These are phyloP conservation scores for Steinernema carpocapsae DNA, from an alignment of 2,888 invertebrate genomes.

Conservation along the genomic window DNA sequence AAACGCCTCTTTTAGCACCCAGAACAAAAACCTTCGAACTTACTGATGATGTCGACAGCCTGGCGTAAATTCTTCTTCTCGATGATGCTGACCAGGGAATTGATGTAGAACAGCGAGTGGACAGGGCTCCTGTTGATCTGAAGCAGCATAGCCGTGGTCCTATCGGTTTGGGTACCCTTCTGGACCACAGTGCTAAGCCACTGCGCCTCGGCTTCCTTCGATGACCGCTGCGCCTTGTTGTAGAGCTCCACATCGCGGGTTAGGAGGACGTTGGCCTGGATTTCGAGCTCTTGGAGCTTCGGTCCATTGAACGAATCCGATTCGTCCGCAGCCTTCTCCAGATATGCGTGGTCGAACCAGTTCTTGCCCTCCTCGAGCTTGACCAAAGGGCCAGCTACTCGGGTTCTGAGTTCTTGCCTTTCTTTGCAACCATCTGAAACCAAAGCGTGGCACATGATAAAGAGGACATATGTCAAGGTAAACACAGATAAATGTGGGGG, in stretches of 20 bases:
- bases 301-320: slow-evolving; percentile 40
- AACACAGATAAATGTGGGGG: too few relatives aligned
- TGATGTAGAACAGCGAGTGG: slow-evolving; percentile 79
- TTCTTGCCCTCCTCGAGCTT: slow-evolving; percentile 55
- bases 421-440: slow-evolving; percentile 37
- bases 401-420: slow-evolving; percentile 42
- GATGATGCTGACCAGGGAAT: slow-evolving; percentile 79
- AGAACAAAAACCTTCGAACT: slow-evolving; percentile 40
- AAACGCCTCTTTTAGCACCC: too few relatives aligned
- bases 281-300: slow-evolving; percentile 45
- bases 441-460: too few relatives aligned
- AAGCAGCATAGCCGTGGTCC: slow-evolving; percentile 83
- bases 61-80: slow-evolving; percentile 80
- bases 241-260: slow-evolving; percentile 51
- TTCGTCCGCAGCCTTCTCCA: slow-evolving; percentile 21
- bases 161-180: slow-evolving; percentile 84
- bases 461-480: not conserved
- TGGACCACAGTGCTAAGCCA: slow-evolving; percentile 82
- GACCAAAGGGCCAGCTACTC: slow-evolving; percentile 46
- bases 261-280: slow-evolving; percentile 46
- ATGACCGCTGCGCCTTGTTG: slow-evolving; percentile 38
- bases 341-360: slow-evolving; percentile 53
- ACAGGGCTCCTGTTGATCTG: slow-evolving; percentile 83
- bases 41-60: slow-evolving; percentile 74
- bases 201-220: slow-evolving; percentile 64